A percentile compares a stretch with the other conserved stretches of the same genome.
Evolutionary conservation across 2,113 vertebrate genomes (phyloP).

Genomic region (Serilophus lunatus): DNA sequence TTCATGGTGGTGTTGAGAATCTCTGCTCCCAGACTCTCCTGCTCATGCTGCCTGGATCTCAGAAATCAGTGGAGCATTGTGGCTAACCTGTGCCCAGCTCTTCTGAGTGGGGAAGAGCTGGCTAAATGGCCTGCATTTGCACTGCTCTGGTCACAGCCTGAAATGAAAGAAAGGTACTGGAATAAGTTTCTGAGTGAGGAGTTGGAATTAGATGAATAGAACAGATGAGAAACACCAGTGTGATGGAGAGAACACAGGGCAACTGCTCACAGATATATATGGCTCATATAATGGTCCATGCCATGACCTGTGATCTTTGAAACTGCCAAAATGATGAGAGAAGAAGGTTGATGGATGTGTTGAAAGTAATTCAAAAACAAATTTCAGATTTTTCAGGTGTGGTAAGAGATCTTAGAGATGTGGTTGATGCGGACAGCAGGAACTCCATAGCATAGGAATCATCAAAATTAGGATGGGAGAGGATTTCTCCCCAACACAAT

Average conservation of each 20-base stretch:
- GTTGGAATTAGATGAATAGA: background rate
- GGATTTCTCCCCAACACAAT: background rate
- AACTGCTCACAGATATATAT: background rate
- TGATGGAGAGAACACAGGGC: background rate
- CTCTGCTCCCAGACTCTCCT: background rate
- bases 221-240: background rate
- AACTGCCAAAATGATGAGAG: background rate
- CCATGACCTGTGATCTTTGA: background rate
- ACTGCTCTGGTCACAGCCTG: background rate
- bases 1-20: rapidly evolving
- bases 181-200: rapidly evolving
- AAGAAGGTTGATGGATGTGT: background rate
- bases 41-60: background rate
- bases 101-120: background rate
- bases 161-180: background rate
- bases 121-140: background rate
- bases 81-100: background rate
- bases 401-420: background rate
- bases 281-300: rapidly evolving
- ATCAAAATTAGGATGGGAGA: background rate
- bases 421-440: background rate
- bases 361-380: background rate
- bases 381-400: background rate
- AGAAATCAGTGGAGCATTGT: rapidly evolving
- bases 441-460: rapidly evolving